Conservation (phyloP, 2,113 vertebrate species). For the Lasiurus cinereus region DNA sequence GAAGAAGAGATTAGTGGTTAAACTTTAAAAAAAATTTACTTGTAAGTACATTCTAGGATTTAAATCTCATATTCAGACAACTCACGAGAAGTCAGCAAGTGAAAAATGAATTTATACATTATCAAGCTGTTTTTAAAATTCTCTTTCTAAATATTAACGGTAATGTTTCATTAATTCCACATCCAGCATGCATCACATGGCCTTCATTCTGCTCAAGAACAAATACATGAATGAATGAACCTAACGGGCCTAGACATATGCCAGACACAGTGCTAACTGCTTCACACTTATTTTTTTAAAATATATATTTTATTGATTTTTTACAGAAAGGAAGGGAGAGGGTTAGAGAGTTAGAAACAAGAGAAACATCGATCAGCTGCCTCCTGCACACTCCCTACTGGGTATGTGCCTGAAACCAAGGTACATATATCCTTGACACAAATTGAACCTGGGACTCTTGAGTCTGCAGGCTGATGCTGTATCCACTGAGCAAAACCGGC, state of each 20-base stretch:
- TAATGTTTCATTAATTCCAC: slow-evolving; percentile 58
- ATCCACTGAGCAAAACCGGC: too few relatives aligned
- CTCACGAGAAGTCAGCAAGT: slow-evolving; percentile 40
- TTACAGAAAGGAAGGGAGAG: too few relatives aligned
- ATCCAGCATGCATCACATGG: background rate
- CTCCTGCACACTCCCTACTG: too few relatives aligned
- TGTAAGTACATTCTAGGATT: background rate
- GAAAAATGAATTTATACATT: slow-evolving; percentile 3
- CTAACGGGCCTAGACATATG: background rate
- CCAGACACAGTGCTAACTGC: too few relatives aligned
- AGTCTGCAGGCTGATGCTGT: too few relatives aligned
- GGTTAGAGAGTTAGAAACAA: too few relatives aligned
- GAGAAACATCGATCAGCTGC: too few relatives aligned
- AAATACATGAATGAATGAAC: background rate
- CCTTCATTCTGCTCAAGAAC: background rate
- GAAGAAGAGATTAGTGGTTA: background rate
- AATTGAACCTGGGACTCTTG: too few relatives aligned
- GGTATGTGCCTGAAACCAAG: too few relatives aligned
- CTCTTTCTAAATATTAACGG: slow-evolving; percentile 52
- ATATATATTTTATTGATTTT: too few relatives aligned
- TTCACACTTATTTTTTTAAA: too few relatives aligned
- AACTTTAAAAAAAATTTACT: background rate
- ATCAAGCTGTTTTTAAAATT: slow-evolving; percentile 37
- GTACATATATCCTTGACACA: too few relatives aligned
- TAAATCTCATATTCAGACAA: background rate